Conservation (phyloP, 1,140 invertebrate species). For the Solenopsis invicta region DNA sequence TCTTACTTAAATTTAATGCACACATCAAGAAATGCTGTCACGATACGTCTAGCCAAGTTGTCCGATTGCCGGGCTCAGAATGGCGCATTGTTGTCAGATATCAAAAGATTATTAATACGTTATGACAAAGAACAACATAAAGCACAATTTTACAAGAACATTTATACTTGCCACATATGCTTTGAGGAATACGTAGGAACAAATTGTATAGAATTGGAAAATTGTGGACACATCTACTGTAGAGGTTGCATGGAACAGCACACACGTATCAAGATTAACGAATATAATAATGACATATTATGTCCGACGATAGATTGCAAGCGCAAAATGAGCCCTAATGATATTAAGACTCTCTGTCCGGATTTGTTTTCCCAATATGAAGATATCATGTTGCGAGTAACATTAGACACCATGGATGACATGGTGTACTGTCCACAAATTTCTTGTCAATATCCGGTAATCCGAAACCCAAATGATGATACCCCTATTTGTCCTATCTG, state of each 20-base stretch:
- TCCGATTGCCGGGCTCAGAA: constrained; percentile 66
- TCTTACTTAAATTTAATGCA: constrained; percentile 62
- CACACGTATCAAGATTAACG: constrained; percentile 62
- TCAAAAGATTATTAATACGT: constrained; percentile 59
- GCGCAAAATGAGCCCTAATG: constrained; percentile 28
- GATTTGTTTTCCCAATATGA: constrained; percentile 89
- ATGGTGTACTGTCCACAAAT: constrained; percentile 88
- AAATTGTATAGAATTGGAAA: constrained; percentile 66
- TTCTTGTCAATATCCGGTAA: constrained; percentile 88
- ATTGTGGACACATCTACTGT: constrained; percentile 72
- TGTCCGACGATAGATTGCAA: constrained; percentile 67
- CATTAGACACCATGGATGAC: constrained; percentile 88
- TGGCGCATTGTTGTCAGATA: constrained; percentile 44
- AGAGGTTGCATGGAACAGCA: constrained; percentile 65
- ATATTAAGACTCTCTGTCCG: constrained; percentile 82
- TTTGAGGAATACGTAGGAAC: constrained; percentile 51
- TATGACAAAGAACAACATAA: constrained; percentile 35
- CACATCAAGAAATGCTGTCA: constrained; percentile 19
- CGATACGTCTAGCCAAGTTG: constrained; percentile 20
- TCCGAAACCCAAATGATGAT: constrained; percentile 83
- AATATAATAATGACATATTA: constrained; percentile 46
- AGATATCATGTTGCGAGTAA: constrained; percentile 86
- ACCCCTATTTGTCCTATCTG: constrained; percentile 88
- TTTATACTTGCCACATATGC: constrained; percentile 71
- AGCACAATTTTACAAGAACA: constrained; percentile 60